Base-by-base conservation (phyloP, 2,797 vertebrate genomes). In the Lycodopsis pacificus region DNA sequence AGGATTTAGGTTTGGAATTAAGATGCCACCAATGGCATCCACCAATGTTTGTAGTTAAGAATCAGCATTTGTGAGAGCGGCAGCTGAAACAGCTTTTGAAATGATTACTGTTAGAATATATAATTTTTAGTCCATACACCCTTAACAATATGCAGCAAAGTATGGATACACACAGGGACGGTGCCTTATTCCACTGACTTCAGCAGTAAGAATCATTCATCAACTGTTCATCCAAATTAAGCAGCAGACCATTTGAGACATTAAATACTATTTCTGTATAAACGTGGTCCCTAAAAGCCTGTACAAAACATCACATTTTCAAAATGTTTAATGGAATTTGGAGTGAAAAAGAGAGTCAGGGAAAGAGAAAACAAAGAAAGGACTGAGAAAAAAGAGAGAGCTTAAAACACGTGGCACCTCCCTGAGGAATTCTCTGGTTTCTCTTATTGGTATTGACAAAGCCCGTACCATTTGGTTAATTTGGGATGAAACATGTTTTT, bases 361-460 rank as follows among this genome's bases (percentile, higher is more conserved):
- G 10, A 11, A 40, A 30, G 34, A 25, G 44, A 44, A 63, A 15
- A 19, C 2, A 42, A 32, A 42, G 12, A 48, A 6, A 19, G 38
- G 34, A 53, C 14, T 22, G 30, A 65, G 36, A 57, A 77, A 42
- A 54, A 32, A 36, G 15, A 42, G 14, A 30, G n/a, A 44, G 34
- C 68, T 65, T 76, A 25, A 77, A 83, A 71, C 22, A 80, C 32
- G 13, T 82, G 65, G 46, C 54, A 54, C 30, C 32, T 48, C 54
- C 64, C 22, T 36, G 30, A 44, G 71, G 54, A 57, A 74, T 67
- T 30, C 46, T 66, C 30, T 44, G 34, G 27, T 79, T 79, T 51
- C 70, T 70, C 77, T 82, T 71, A 67, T 66, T 86, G 72, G 65
- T 76, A 82, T 80, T 63, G 79, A 85, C 86, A 86, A 86, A 81